phyloP scores from a whole-genome alignment of 2,888 invertebrate genomes.

The Leptinotarsa haldemani region DNA sequence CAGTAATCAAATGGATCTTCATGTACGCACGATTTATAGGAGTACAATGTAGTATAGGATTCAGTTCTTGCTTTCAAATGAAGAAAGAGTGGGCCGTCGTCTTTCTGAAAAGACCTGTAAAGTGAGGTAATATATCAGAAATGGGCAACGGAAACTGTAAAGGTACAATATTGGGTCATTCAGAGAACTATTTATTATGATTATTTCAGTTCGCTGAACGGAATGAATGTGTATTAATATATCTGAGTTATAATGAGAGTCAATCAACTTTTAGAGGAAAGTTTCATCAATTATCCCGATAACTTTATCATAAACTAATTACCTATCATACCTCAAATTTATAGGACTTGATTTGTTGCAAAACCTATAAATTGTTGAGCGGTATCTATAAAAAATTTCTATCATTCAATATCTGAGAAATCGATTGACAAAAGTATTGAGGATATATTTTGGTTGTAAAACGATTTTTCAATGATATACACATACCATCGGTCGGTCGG shows the following conservation, averaged over 20 bases:
- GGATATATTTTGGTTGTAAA: no score
- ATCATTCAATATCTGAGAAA: no score
- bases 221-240: background rate
- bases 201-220: background rate
- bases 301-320: no score
- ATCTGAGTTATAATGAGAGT: background rate
- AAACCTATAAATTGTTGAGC: no score
- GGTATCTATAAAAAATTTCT: no score
- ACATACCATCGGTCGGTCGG: no score
- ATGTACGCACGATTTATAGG: slow-evolving; percentile 22
- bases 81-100: slow-evolving; percentile 7
- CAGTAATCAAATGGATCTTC: slow-evolving; percentile 32
- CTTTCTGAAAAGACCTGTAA: slow-evolving; percentile 13
- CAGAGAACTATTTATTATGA: background rate
- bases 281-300: no score
- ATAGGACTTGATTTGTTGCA: no score
- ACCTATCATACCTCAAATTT: no score
- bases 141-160: slow-evolving; percentile 7
- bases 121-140: slow-evolving; percentile 11
- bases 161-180: slow-evolving; percentile 3
- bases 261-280: no score
- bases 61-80: slow-evolving; percentile 24
- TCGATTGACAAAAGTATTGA: no score
- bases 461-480: no score
- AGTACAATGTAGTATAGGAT: slow-evolving; percentile 23